Conservation (phyloP, 1,140 invertebrate species). For the Argopecten irradians region DNA sequence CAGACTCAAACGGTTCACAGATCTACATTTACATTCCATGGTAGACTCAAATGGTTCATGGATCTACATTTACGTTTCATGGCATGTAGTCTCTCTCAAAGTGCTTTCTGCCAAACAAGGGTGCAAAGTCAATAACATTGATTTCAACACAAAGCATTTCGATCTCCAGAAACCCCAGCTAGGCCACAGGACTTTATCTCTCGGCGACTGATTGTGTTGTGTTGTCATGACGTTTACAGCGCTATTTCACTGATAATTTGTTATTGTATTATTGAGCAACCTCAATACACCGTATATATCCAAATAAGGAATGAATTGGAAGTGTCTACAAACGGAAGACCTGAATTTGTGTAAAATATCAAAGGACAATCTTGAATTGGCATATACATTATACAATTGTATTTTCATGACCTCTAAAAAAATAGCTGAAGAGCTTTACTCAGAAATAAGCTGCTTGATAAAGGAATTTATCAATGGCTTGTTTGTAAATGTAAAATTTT, state of each 20-base stretch:
- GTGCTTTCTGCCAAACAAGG: conserved; percentile 14
- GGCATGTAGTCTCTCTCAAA: conserved; percentile 6
- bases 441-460: no score
- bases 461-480: no score
- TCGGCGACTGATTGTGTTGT: neutral
- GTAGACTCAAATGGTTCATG: neutral
- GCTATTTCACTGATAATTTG: neutral
- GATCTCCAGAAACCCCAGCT: neutral
- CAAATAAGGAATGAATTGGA: neutral
- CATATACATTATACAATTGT: no score
- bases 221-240: neutral
- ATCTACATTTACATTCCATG: neutral
- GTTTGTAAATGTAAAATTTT: no score
- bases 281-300: neutral
- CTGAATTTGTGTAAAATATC: neutral
- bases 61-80: neutral
- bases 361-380: no score
- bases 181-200: neutral
- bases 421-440: no score
- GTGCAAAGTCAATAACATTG: conserved; percentile 5
- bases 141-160: neutral
- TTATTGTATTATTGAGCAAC: neutral
- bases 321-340: neutral
- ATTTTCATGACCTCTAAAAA: no score
- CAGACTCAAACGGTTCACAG: neutral